A percentile compares a stretch with the other conserved stretches of the same genome.
phyloP scores from a whole-genome alignment of 2,797 vertebrate genomes.

The Tokudaia muenninki region DNA sequence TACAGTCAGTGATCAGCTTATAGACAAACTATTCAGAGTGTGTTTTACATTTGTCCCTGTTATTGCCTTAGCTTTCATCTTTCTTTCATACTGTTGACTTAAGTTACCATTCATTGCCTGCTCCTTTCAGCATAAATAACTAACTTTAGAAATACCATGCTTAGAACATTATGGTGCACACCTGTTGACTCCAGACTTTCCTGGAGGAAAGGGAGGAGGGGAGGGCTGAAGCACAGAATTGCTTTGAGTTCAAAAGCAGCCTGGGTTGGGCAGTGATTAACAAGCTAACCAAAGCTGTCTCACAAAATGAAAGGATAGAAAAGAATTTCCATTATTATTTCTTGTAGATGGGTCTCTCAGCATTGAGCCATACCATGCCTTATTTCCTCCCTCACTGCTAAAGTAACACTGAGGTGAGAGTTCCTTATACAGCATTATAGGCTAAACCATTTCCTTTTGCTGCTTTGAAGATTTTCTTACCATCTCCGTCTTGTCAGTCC shows the following conservation, averaged over 20 bases:
- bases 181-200: neutral
- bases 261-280: neutral
- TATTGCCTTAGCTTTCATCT: neutral
- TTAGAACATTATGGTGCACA: neutral
- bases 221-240: too few species aligned
- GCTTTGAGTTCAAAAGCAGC: neutral
- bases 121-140: neutral
- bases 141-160: neutral
- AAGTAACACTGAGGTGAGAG: neutral
- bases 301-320: neutral
- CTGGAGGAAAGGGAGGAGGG: neutral
- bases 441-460: neutral
- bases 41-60: neutral
- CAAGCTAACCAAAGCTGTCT: too few species aligned
- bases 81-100: slow-evolving; percentile 15
- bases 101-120: neutral
- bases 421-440: neutral
- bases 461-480: neutral
- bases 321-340: neutral
- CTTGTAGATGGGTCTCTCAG: neutral
- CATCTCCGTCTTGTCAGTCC: neutral
- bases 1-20: neutral
- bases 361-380: neutral
- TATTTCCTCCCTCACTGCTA: neutral
- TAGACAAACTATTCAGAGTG: neutral